Base-by-base conservation (phyloP, 2,888 invertebrate species). In the Athalia circularis region DNA sequence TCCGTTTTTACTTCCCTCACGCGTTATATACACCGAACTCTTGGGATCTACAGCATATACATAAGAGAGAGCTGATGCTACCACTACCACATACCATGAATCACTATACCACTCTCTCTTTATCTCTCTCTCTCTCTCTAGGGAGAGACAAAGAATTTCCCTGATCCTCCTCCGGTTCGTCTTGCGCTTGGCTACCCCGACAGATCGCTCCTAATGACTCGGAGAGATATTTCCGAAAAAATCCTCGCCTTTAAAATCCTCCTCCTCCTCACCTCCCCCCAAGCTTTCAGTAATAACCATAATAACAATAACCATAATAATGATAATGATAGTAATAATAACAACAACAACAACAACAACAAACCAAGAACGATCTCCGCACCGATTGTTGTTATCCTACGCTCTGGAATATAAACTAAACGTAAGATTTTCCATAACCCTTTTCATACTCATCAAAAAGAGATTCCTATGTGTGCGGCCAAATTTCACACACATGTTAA, bases 151-250 rank as follows among this genome's bases (percentile, higher is more conserved):
- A 78, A 80, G 79, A 77, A 76, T 72, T 67, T 57, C 29, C 29
- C 29, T 29, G 29, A 29, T 29, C 29, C 29, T 29, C 80, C 64
- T 79, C 48, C 65, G 29, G 77, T 80, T 62, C 80, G 80, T 81
- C 80, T 81, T 80, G 81, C 81, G 81, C 80, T 77, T 79, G 81
- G 79, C 80, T 83, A 81, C 81, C 79, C 81, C 81, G 82, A 80
- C 81, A 81, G 80, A 83, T 82, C 81, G 81, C 77, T 79, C 80
- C 72, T 82, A 84, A 83, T 81, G 82, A 83, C 78, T 72, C 70
- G 11, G 9, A 62, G 77, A 68, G n/a, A 45, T 67, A 52, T 72
- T 72, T 72, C 59, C 47, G 57, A 59, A 72, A 72, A 72, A 59
- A 43, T 59, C 43, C 59, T 43, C 59, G 59, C 72, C 72, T 72